Evolutionary conservation across 2,797 vertebrate species (phyloP).

Genomic region (Chiroxiphia lanceolata): DNA sequence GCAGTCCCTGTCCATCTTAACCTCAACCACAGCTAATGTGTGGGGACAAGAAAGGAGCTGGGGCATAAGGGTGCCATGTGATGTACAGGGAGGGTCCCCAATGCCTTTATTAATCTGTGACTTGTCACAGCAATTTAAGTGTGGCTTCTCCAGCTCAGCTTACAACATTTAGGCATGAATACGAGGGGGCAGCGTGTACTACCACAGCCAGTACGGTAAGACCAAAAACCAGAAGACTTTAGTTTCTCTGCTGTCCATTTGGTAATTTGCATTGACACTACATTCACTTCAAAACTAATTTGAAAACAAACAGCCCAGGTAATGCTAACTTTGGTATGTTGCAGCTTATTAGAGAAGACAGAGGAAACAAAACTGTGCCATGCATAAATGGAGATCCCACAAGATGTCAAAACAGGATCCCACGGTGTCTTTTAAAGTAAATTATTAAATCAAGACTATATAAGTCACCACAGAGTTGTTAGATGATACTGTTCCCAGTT

Average conservation of each 20-base stretch:
- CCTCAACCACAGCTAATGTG: background rate
- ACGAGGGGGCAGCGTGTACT: background rate
- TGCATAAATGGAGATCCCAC: background rate
- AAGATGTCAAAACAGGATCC: background rate
- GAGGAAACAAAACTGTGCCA: background rate
- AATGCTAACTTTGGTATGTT: background rate
- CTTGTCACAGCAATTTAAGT: background rate
- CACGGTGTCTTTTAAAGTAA: background rate
- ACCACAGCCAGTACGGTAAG: background rate
- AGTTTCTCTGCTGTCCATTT: background rate
- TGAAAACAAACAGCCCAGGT: background rate
- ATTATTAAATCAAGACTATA: background rate
- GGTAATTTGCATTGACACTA: background rate
- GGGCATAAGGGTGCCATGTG: background rate
- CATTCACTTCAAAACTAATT: background rate
- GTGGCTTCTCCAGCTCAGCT: background rate
- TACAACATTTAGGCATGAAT: background rate
- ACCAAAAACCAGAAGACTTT: background rate
- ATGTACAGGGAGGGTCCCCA: background rate
- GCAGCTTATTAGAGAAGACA: background rate
- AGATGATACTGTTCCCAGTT: background rate
- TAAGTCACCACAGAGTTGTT: constrained; percentile 19
- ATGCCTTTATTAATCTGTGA: background rate
- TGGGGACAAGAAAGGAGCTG: background rate
- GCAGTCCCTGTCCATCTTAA: background rate